Base-by-base conservation (phyloP, 1,140 invertebrate genomes). In the Coptotermes formosanus region DNA sequence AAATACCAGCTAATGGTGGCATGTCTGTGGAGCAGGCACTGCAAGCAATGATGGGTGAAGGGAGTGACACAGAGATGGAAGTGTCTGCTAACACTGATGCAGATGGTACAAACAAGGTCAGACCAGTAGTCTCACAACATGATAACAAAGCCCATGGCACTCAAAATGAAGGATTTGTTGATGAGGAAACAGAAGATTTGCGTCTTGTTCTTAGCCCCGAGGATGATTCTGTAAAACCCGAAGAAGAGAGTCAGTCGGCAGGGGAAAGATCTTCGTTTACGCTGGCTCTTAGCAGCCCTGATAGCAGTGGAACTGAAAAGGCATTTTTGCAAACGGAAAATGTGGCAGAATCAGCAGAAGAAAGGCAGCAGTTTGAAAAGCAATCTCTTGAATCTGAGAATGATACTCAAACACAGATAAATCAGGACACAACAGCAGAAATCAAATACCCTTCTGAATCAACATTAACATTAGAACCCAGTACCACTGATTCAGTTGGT, bases 11-110 rank as follows among this genome's bases (percentile, higher is more conserved):
- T 0, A 44, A 44, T 43, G 83, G 59, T 23, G 84, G 55, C 64
- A 85, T 84, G 87, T 84, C 75, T 43, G 86, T 86, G 2, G 85
- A 82, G 25, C 87, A 88, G 81, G 87, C 86, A 21, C 82, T 88
- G 30, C 86, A 88, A 87, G 88, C 86, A 30, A 88, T 88, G 87
- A 88, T 88, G 86, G 88, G 87, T 25, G 87, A 85, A 44, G 48
- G 30, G 21, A 85, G 85, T 82, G 86, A 85, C 19, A 81, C 86
- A 23, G 85, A 87, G 14, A 84, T 84, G 83, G 83, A 84, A 59
- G 43, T 52, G 1, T 32, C n/a, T 84, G 83, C 45, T n/a, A 84
- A 52, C 7, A 30, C n/a, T 84, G 83, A 59, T 52, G 30, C 52
- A 52, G 44, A 84, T 30, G 83, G 83, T 0, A 52, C n/a, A 8